These are phyloP conservation scores for Drosophila subpulchrella DNA, from an alignment of 1,140 invertebrate species.

Conservation along the genomic window DNA sequence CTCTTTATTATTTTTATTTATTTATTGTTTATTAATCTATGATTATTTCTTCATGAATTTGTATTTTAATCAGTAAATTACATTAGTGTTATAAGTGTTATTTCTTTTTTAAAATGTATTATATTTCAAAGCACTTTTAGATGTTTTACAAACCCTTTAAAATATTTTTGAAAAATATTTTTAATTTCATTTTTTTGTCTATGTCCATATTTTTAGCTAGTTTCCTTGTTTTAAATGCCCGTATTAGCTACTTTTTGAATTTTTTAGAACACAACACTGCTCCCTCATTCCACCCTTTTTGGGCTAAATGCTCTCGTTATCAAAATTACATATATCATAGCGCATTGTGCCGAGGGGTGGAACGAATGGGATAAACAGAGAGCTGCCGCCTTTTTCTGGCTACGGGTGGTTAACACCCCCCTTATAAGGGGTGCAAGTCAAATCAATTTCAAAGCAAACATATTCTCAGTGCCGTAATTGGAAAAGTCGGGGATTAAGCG, in stretches of 20 bases:
- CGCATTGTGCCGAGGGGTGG: constrained; percentile 49
- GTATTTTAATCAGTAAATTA: no score
- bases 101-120: no score
- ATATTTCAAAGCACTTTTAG: no score
- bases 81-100: no score
- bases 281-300: not conserved
- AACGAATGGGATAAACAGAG: constrained; percentile 51
- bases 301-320: constrained; percentile 71
- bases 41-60: no score
- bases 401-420: constrained; percentile 74
- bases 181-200: no score
- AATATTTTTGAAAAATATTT: no score
- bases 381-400: constrained; percentile 38
- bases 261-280: not conserved
- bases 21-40: no score
- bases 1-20: no score
- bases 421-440: constrained; percentile 51
- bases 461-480: constrained; percentile 68
- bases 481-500: constrained; percentile 71
- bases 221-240: no score
- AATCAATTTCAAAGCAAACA: constrained; percentile 62
- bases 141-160: no score
- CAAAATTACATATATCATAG: constrained; percentile 68
- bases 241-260: not conserved
- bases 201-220: no score